Percentiles rank a stretch among this genome's conserved stretches.
Conservation (phyloP, 2,113 vertebrate species). For the Puffinus mauretanicus region DNA sequence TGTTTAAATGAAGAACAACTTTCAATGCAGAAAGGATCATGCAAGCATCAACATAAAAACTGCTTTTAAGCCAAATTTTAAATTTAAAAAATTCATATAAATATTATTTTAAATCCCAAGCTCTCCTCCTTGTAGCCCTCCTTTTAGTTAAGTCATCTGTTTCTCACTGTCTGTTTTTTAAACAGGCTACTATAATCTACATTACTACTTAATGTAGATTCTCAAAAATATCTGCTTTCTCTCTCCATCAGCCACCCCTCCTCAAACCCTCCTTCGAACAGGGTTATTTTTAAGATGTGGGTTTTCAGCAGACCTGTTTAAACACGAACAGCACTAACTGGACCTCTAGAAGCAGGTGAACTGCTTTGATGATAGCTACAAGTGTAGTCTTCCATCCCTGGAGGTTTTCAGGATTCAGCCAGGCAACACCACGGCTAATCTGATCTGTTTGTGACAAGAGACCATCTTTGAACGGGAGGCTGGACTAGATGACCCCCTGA, state of each 20-base stretch:
- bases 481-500: neutral
- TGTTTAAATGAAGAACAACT: neutral
- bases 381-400: neutral
- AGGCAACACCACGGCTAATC: fast-evolving
- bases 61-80: neutral
- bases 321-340: conserved; percentile 44
- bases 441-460: neutral
- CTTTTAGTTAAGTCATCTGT: neutral
- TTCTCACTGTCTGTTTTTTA: neutral
- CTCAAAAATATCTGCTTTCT: neutral
- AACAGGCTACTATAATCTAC: neutral
- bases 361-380: conserved; percentile 26
- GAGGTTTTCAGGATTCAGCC: neutral
- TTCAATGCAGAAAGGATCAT: neutral
- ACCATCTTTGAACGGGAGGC: neutral
- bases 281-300: neutral
- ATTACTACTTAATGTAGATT: neutral
- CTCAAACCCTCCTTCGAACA: neutral
- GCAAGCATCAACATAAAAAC: neutral
- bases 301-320: neutral
- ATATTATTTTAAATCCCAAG: neutral
- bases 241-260: neutral
- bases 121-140: neutral
- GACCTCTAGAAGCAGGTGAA: conserved; percentile 10
- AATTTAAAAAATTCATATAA: neutral